phyloP scores from a whole-genome alignment of 2,888 invertebrate species.

The Erpobdella octoculata region DNA sequence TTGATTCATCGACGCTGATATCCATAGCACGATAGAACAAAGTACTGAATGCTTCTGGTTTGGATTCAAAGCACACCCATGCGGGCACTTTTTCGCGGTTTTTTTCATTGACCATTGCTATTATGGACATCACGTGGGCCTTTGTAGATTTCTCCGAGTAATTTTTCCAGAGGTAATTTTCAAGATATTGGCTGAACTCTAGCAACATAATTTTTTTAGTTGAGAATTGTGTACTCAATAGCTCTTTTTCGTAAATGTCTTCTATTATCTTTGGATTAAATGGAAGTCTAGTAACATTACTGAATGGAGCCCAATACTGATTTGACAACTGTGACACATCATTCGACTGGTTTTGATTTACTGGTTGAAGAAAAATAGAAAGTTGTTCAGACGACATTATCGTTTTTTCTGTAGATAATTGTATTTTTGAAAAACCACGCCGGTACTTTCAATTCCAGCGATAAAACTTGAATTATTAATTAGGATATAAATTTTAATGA shows the following conservation, averaged over 20 bases:
- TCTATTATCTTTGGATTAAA: conserved; percentile 63
- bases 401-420: too few relatives aligned
- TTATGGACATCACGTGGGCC: conserved; percentile 89
- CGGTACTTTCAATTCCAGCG: too few relatives aligned
- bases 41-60: conserved; percentile 57
- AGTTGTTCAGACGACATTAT: too few relatives aligned
- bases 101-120: conserved; percentile 97
- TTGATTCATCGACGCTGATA: conserved; percentile 60
- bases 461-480: too few relatives aligned
- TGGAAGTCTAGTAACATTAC: conserved; percentile 52
- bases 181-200: conserved; percentile 93
- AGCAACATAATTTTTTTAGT: conserved; percentile 81
- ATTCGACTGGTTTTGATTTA: too few relatives aligned
- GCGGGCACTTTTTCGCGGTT: conserved; percentile 90
- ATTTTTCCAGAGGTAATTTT: conserved; percentile 93
- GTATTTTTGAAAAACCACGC: too few relatives aligned
- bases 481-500: too few relatives aligned
- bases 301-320: conserved; percentile 85
- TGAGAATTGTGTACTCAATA: conserved; percentile 65
- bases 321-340: conserved; percentile 87
- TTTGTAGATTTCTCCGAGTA: conserved; percentile 69
- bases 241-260: conserved; percentile 78
- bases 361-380: too few relatives aligned
- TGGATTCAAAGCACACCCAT: conserved; percentile 81
- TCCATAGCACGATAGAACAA: conserved; percentile 49